Conservation (phyloP, 92 coral and sea anemone species). For the Actinostola sp. region DNA sequence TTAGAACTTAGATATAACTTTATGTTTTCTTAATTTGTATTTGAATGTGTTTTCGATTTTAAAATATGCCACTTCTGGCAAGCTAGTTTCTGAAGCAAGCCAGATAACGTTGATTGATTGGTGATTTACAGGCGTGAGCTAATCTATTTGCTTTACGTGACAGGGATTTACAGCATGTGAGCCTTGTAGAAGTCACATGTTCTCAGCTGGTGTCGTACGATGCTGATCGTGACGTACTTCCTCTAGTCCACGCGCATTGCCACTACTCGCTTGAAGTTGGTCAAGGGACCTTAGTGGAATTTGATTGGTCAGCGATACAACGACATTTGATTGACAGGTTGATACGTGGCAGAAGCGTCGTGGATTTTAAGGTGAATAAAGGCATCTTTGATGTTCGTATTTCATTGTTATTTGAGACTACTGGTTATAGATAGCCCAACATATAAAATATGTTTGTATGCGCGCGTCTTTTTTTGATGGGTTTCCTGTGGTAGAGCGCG, state of each 20-base stretch:
- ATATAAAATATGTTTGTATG: no score
- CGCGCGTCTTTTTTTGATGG: no score
- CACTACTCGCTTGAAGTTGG: constrained; percentile 86
- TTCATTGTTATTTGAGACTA: no score
- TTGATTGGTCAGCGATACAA: constrained; percentile 75
- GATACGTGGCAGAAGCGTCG: constrained; percentile 63
- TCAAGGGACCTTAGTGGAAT: constrained; percentile 80
- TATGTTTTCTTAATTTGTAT: no score
- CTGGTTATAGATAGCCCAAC: no score
- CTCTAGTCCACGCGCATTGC: constrained; percentile 76
- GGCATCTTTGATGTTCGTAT: no score
- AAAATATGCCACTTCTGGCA: no score
- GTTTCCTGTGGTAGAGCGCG: no score
- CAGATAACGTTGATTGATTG: no score
- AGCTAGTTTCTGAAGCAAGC: no score
- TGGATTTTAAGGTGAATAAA: constrained; percentile 72
- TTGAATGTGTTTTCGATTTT: no score
- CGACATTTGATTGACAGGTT: constrained; percentile 83
- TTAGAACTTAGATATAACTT: no score
- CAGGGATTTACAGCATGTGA: constrained; percentile 54
- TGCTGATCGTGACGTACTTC: constrained; percentile 73
- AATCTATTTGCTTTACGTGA: background rate
- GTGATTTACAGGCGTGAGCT: background rate
- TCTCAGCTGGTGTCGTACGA: constrained; percentile 81
- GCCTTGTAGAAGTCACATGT: constrained; percentile 57